A percentile compares a stretch with the other conserved stretches of the same genome.
Evolutionary conservation across 2,888 invertebrate species (phyloP).

Genomic region (Lapara coniferarum): DNA sequence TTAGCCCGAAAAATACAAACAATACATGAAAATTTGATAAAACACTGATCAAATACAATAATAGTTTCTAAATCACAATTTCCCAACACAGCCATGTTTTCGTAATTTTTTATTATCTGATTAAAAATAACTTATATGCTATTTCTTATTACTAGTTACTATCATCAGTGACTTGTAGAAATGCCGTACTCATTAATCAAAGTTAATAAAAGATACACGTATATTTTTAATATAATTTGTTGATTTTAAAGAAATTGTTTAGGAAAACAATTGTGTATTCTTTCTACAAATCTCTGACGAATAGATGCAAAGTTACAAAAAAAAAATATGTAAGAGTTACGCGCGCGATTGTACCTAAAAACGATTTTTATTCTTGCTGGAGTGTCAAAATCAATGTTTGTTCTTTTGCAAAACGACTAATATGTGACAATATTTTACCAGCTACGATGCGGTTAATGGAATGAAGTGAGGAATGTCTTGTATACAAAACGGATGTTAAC

Average conservation of each 20-base stretch:
- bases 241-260: not conserved
- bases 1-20: not conserved
- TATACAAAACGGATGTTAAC: not conserved
- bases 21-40: not conserved
- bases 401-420: constrained; percentile 52
- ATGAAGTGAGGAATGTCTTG: constrained; percentile 1
- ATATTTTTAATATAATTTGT: not conserved
- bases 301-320: constrained; percentile 36
- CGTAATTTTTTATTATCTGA: constrained; percentile 6
- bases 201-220: not conserved
- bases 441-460: constrained; percentile 15
- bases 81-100: constrained; percentile 3
- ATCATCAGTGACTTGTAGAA: constrained; percentile 22
- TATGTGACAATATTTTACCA: constrained; percentile 52
- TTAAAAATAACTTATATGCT: not conserved
- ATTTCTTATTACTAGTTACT: not conserved
- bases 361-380: constrained; percentile 67
- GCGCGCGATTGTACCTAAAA: constrained; percentile 48
- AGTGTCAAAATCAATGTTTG: constrained; percentile 60
- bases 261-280: constrained; percentile 18
- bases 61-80: not conserved
- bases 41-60: not conserved
- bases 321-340: not conserved
- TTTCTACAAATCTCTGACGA: constrained; percentile 21
- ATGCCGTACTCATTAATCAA: constrained; percentile 5